Conservation (phyloP, 2,113 vertebrate genomes). For the Ophiodon elongatus region DNA sequence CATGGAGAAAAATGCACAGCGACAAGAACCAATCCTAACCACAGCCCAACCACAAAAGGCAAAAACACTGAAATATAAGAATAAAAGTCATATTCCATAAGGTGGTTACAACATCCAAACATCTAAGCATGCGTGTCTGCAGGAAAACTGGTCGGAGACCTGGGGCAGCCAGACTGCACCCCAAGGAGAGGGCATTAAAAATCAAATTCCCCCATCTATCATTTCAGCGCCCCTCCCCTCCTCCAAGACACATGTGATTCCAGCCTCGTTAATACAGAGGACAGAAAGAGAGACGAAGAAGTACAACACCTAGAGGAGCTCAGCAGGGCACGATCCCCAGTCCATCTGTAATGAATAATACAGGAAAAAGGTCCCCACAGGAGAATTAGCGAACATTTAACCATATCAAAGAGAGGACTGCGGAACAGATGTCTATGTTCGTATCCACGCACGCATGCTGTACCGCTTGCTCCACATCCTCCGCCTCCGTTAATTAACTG, state of each 20-base stretch:
- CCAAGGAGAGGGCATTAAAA: constrained; percentile 66
- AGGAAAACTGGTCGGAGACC: constrained; percentile 34
- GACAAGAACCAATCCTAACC: not conserved
- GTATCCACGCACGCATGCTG: constrained; percentile 18
- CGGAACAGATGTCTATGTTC: constrained; percentile 67
- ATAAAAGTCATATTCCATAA: not conserved
- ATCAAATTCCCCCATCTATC: constrained; percentile 71
- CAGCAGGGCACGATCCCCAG: constrained; percentile 13
- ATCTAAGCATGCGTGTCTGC: constrained; percentile 14
- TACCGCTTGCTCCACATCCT: not conserved
- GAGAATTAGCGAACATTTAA: constrained; percentile 61
- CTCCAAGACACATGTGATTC: constrained; percentile 38
- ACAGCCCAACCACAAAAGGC: not conserved
- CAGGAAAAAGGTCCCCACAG: constrained; percentile 28
- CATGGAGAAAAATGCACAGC: not conserved
- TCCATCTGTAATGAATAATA: constrained; percentile 57
- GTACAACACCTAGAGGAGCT: constrained; percentile 33
- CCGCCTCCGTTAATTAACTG: constrained; percentile 36
- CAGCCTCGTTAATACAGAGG: constrained; percentile 33
- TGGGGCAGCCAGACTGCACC: constrained; percentile 54
- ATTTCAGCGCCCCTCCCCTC: constrained; percentile 48
- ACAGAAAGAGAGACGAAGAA: not conserved
- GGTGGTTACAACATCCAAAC: constrained; percentile 2
- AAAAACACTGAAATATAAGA: not conserved
- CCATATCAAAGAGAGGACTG: constrained; percentile 67